Base-by-base conservation (phyloP, 2,113 vertebrate genomes). In the Penelope pileata region DNA sequence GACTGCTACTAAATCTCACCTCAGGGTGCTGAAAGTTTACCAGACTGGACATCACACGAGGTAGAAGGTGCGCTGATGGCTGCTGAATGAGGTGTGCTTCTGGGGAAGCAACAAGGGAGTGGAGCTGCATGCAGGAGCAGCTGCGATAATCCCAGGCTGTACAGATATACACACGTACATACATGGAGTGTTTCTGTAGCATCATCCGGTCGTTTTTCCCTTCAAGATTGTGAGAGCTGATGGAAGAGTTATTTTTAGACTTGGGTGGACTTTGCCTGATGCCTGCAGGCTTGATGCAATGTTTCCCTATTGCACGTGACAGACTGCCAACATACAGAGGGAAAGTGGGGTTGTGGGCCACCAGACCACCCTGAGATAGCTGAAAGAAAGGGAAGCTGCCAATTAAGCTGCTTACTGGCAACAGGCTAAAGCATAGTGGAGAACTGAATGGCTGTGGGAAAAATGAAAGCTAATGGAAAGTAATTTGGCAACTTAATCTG, bases 391-490 rank as follows among this genome's bases (percentile, higher is more conserved):
- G 17, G 24, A 9, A 29, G 24, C 0, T 81, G 83, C 76, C 80
- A 74, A 21, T 90, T 32, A 58, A 84, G 83, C 63, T 16, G 6
- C 76, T 72, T 78, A n/a, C 88, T 86, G 72, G 88, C 83, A 96
- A 22, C 76, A 62, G 86, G 89, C 83, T 93, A 7, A 26, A 29
- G 51, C 13, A n/a, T 4, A 67, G 77, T 38, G 53, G 36, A 64
- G 53, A 12, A n/a, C 85, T 67, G 90, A 40, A 51, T 74, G 91
- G 73, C 85, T 93, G 77, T 67, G 84, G 92, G 95, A 63, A 74
- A 64, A 94, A 95, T 93, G 86, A 88, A 95, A 94, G 70, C 95
- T 95, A 95, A 91, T 86, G 94, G 93, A 78, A 95, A 91, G 88
- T 92, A 91, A 95, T 96, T 95, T 90, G 93, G 93, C 92, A 88